Evolutionary conservation across 2,797 vertebrate genomes (phyloP).

Genomic region (Spinus pinus): DNA sequence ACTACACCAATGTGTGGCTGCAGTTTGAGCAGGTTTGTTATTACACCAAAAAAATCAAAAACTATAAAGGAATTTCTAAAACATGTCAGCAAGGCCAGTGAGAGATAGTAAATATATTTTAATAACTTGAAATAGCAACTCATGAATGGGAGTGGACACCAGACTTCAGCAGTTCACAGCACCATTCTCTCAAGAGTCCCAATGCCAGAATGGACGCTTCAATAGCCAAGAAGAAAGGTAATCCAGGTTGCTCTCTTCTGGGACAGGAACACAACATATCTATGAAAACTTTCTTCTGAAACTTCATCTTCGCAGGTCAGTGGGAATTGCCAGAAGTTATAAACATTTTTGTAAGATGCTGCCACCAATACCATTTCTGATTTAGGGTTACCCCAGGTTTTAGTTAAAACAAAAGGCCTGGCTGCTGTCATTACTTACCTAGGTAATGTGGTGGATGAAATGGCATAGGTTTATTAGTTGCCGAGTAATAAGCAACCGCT

Average conservation of each 20-base stretch:
- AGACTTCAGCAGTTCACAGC: neutral
- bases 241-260: neutral
- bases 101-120: neutral
- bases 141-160: neutral
- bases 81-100: neutral
- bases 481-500: slow-evolving; percentile 93
- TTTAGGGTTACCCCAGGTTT: neutral
- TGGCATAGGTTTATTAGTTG: slow-evolving; percentile 85
- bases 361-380: neutral
- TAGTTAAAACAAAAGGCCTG: neutral
- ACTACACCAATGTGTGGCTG: neutral
- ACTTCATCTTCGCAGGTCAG: neutral
- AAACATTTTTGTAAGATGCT: neutral
- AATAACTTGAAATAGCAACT: neutral
- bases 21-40: neutral
- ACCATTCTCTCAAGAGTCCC: neutral
- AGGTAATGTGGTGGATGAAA: slow-evolving; percentile 83
- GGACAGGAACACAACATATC: neutral
- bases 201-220: neutral
- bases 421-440: slow-evolving; percentile 77
- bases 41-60: neutral
- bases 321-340: neutral
- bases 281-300: neutral
- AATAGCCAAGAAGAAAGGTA: neutral
- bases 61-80: neutral